A percentile compares a stretch with the other conserved stretches of the same genome.
Conservation (phyloP, 2,888 invertebrate genomes). For the Didymodactylos carnosus region DNA sequence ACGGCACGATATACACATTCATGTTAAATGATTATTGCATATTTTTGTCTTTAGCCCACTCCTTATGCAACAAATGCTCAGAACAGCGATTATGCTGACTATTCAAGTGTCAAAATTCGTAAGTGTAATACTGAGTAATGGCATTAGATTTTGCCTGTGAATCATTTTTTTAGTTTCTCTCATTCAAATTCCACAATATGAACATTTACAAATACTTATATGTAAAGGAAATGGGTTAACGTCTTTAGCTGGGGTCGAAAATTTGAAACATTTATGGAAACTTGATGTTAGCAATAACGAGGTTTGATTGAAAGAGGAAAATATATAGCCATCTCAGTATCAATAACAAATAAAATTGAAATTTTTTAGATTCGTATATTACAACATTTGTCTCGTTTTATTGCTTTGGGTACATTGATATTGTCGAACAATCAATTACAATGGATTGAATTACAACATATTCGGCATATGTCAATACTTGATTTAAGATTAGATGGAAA, state of each 20-base stretch:
- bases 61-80: no score
- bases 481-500: conserved; percentile 31
- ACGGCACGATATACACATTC: no score
- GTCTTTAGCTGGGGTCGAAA: background rate
- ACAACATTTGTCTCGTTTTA: conserved; percentile 25
- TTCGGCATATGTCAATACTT: conserved; percentile 27
- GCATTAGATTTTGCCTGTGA: no score
- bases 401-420: conserved; percentile 27
- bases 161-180: background rate
- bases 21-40: background rate
- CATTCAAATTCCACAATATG: background rate
- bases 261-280: background rate
- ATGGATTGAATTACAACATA: conserved; percentile 27
- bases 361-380: conserved; percentile 23
- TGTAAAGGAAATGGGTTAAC: background rate
- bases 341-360: no score
- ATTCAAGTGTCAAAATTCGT: no score
- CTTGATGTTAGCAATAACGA: background rate
- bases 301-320: no score
- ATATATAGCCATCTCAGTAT: no score
- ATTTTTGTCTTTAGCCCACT: no score
- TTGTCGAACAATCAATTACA: conserved; percentile 27
- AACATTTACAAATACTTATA: background rate
- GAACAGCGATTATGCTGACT: no score
- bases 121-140: no score